A percentile compares a stretch with the other conserved stretches of the same genome.
These are phyloP conservation scores for Cancer borealis DNA, from an alignment of 2,888 invertebrate genomes.

Conservation along the genomic window DNA sequence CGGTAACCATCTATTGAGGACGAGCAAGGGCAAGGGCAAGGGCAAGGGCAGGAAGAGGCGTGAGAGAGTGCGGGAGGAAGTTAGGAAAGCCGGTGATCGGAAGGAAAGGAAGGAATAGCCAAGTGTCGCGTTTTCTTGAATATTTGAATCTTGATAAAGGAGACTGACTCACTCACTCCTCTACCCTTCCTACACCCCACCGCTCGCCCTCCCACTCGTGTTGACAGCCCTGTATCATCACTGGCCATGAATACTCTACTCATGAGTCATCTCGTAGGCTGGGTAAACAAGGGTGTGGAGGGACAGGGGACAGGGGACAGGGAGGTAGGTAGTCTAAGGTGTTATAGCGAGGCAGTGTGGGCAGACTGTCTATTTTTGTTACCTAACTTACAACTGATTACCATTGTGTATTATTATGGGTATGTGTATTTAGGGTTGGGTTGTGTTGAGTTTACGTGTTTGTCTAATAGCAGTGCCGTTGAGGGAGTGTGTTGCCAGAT, in stretches of 20 bases:
- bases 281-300: neutral
- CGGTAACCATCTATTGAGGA: neutral
- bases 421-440: neutral
- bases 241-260: neutral
- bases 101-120: neutral
- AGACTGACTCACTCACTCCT: neutral
- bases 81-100: neutral
- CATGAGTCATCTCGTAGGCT: neutral
- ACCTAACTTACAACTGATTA: neutral
- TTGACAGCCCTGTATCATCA: neutral
- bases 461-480: neutral
- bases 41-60: neutral
- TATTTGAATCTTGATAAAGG: neutral
- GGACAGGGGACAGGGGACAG: neutral
- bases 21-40: neutral
- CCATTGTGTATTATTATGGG: neutral
- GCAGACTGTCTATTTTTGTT: neutral
- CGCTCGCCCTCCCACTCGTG: slow-evolving; percentile 53
- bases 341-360: neutral
- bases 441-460: neutral
- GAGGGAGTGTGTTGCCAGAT: slow-evolving; percentile 45
- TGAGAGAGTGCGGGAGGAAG: neutral
- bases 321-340: neutral
- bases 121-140: neutral
- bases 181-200: neutral